Evolutionary conservation across 2,888 invertebrate genomes (phyloP).

Genomic region (Heliconius erato): DNA sequence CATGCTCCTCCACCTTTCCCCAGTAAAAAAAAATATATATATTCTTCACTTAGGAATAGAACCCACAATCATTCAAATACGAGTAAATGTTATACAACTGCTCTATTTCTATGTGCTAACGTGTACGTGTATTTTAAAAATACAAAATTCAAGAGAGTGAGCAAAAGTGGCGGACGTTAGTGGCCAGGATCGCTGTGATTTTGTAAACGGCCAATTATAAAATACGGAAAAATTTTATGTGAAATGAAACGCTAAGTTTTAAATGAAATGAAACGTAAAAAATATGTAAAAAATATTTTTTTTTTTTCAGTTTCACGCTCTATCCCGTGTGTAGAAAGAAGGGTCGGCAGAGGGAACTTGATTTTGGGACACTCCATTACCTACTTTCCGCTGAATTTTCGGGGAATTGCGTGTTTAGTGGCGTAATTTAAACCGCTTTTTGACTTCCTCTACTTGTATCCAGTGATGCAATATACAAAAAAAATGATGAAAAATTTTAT

Average conservation of each 20-base stretch:
- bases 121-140: background rate
- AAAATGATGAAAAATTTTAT: too few relatives aligned
- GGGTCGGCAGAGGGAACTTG: background rate
- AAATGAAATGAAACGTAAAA: background rate
- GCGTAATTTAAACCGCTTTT: background rate
- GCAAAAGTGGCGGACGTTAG: background rate
- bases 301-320: background rate
- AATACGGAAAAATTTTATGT: background rate
- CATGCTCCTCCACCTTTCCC: too few relatives aligned
- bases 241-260: background rate
- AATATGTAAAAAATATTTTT: background rate
- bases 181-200: background rate
- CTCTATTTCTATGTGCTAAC: background rate
- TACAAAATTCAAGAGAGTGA: slow-evolving; percentile 3
- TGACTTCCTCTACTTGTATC: too few relatives aligned
- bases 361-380: too few relatives aligned
- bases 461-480: too few relatives aligned
- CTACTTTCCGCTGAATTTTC: background rate
- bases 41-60: background rate
- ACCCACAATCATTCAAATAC: background rate
- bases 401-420: background rate
- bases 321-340: background rate
- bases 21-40: too few relatives aligned
- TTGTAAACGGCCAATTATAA: slow-evolving; percentile 4
- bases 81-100: background rate